These are phyloP conservation scores for Theonella swinhoei DNA, from an alignment of 37 sponge, comb jelly and placozoan genomes.

Conservation along the genomic window DNA sequence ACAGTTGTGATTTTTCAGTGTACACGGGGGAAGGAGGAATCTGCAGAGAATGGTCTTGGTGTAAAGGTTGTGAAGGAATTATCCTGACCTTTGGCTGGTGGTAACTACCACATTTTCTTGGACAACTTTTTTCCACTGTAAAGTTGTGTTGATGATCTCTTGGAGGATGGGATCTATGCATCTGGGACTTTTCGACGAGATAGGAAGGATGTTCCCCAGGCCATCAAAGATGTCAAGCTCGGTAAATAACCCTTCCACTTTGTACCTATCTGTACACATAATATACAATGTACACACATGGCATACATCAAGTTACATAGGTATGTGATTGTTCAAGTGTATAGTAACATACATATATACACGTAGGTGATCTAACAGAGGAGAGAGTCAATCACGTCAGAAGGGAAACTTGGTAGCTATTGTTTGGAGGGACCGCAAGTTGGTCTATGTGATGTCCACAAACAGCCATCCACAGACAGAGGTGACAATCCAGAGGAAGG, in stretches of 20 bases:
- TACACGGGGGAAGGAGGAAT: conserved; percentile 31
- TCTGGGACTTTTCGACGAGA: conserved; percentile 28
- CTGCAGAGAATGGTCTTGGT: conserved; percentile 19
- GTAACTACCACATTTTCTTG: conserved; percentile 26
- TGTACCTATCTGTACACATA: neutral
- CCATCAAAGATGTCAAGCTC: neutral
- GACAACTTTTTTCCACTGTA: conserved; percentile 46
- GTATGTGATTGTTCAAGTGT: too few species aligned
- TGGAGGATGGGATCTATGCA: conserved; percentile 22
- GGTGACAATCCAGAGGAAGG: too few species aligned
- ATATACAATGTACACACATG: too few species aligned
- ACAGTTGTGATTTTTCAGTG: conserved; percentile 7
- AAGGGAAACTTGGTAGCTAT: too few species aligned
- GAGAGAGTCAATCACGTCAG: too few species aligned
- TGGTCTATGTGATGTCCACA: too few species aligned
- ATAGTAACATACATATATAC: too few species aligned
- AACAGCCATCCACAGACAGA: too few species aligned
- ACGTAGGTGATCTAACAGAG: too few species aligned
- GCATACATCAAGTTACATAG: too few species aligned
- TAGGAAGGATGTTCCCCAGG: conserved; percentile 21
- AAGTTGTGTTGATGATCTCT: neutral
- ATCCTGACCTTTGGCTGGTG: neutral
- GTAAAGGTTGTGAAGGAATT: conserved; percentile 21
- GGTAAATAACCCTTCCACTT: neutral
- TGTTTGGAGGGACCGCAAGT: too few species aligned